Evolutionary conservation across 1,140 invertebrate species (phyloP), one percentile per base, ranked within the genome.

Genomic region (Branchinecta lindahli): DNA sequence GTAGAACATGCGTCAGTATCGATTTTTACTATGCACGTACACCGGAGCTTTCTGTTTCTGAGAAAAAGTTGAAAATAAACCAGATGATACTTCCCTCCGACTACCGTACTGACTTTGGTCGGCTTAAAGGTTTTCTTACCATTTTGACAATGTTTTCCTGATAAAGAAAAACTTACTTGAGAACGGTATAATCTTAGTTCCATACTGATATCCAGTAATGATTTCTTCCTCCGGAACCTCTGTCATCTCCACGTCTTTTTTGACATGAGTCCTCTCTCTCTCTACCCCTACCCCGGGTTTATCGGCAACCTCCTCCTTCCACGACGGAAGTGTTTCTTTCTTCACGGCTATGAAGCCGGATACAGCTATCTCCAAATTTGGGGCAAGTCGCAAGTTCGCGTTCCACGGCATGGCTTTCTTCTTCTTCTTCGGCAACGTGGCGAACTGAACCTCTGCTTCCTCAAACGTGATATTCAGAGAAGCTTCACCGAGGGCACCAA

Each of bases 221-320:
- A 61, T 61, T 61, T 61, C 52, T 4, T 61, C 52, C 12, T 12
- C 52, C 18, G 52, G 52, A 61, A 61, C 52, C 18, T 61, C 52
- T 15, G 52, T 61, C 52, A 61, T 61, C 18, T 61, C 52, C 18
- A 61, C 52, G 18, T 61, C 52, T 20, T 61, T 61, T 61, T 61
- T 61, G 18, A 61, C 52, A 6, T 61, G 52, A 12, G 52, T 61
- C 18, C 52, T 61, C 52, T 61, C 52, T 12, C 52, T 12, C 12
- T 12, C 18, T 12, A 61, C 52, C 18, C 52, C 52, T 15, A 61
- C 12, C 2, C 52, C 52, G 18, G 52, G 52, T 61, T 6, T 61
- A 15, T 61, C 52, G 18, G 52, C 18, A 20, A 20, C 52, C 18
- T 61, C 52, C 52, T 61, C 52, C 52, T 61, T 61, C 52, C 52